These are phyloP conservation scores for Gari tellinella DNA, from an alignment of 2,888 invertebrate genomes.

Conservation along the genomic window DNA sequence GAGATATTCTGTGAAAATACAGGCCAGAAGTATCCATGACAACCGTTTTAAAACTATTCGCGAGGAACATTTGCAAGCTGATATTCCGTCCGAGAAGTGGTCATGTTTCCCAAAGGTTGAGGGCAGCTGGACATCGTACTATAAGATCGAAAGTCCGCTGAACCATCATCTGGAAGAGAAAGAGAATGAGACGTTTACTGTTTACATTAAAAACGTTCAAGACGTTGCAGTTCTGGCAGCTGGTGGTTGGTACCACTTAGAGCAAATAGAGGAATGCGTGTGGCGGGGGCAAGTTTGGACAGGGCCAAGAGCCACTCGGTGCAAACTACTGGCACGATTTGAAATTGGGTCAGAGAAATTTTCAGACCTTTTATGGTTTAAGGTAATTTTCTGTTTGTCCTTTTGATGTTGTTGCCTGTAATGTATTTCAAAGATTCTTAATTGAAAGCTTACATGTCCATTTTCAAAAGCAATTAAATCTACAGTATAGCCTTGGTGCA, in stretches of 20 bases:
- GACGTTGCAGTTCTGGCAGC: conserved; percentile 51
- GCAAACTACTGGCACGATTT: conserved; percentile 45
- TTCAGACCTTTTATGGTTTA: conserved; percentile 51
- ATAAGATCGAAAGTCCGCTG: conserved; percentile 41
- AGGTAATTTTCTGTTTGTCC: conserved; percentile 23
- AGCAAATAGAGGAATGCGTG: conserved; percentile 14
- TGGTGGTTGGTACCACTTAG: conserved; percentile 54
- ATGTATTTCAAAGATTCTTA: too few species aligned
- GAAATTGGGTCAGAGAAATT: conserved; percentile 50
- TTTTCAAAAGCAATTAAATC: too few species aligned
- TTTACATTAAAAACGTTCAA: conserved; percentile 38
- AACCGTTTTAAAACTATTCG: conserved; percentile 21
- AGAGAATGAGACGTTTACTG: conserved; percentile 32
- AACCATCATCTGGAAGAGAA: conserved; percentile 43
- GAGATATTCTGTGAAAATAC: conserved; percentile 35
- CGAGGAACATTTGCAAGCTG: conserved; percentile 36
- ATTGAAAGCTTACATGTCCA: too few species aligned
- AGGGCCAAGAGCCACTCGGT: conserved; percentile 50
- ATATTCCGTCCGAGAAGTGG: conserved; percentile 48
- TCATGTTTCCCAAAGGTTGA: conserved; percentile 46
- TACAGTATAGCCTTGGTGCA: too few species aligned
- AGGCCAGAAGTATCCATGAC: conserved; percentile 14
- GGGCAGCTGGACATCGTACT: conserved; percentile 41
- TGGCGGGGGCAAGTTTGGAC: conserved; percentile 51
- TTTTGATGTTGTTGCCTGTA: not conserved